Evolutionary conservation across 2,888 invertebrate genomes (phyloP).

Genomic region (Elysia crispata): DNA sequence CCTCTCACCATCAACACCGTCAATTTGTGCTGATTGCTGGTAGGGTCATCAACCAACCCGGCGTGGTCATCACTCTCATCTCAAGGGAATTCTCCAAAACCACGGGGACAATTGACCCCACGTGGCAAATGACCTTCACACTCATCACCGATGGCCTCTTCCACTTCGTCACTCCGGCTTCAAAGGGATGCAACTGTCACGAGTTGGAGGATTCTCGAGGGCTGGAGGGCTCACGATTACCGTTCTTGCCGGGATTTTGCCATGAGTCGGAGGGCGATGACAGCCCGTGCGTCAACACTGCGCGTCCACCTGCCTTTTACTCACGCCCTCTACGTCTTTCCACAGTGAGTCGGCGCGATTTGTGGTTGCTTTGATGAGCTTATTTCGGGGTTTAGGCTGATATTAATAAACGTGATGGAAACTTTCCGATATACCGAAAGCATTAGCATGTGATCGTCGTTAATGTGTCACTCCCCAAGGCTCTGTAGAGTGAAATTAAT

Average conservation of each 20-base stretch:
- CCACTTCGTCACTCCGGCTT: slow-evolving; percentile 26
- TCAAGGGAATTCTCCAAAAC: slow-evolving; percentile 7
- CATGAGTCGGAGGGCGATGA: slow-evolving; percentile 21
- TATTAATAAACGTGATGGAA: too few species aligned
- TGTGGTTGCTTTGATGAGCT: too few species aligned
- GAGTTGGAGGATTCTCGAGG: background rate
- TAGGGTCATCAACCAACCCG: background rate
- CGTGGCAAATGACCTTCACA: slow-evolving; percentile 32
- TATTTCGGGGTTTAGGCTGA: too few species aligned
- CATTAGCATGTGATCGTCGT: too few species aligned
- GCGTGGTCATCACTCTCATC: slow-evolving; percentile 14
- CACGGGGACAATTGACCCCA: slow-evolving; percentile 11
- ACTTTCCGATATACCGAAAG: too few species aligned
- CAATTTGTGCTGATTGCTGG: background rate
- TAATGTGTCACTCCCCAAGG: too few species aligned
- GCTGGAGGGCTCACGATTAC: slow-evolving; percentile 27
- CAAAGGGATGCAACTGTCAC: slow-evolving; percentile 45
- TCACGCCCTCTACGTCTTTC: background rate
- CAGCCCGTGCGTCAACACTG: background rate
- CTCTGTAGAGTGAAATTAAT: too few species aligned
- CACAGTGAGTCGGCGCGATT: background rate
- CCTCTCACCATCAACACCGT: background rate
- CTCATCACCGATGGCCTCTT: slow-evolving; percentile 10
- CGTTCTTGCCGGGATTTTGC: slow-evolving; percentile 29
- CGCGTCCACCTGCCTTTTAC: too few species aligned